Base-by-base conservation (phyloP, 2,113 vertebrate genomes). In the Sarotherodon lohbergeri region DNA sequence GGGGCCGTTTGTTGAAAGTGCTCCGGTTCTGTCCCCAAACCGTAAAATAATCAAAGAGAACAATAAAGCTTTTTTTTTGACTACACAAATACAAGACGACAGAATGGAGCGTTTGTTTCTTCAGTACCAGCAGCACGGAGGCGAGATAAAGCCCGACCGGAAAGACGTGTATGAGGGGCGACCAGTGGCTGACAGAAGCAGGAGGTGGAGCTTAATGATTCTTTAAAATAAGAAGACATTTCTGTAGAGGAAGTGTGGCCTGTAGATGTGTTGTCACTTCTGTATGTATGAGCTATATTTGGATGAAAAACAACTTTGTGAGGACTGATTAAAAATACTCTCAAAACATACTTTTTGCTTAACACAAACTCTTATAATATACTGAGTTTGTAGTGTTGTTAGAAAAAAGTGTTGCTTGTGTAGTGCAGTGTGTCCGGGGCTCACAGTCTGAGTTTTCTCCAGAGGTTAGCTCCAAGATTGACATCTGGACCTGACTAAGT, bases 71-170 rank as follows among this genome's bases (percentile, higher is more conserved):
- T 7, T 63, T 36, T 7, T 19, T 36, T 63, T 36, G 59, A 11
- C 59, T 63, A 19, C 32, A 63, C 59, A 4, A 36, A 63, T 36
- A 19, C 14, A 1, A 7, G 34, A 66, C 4, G 22, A 22, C 10
- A 89, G 84, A 82, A 19, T 8, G 82, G n/a, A 41, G 63, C 79
- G 68, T 83, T 86, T 88, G 86, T 86, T 88, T 88, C 9, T 73
- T 79, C 59, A 85, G 12, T 1, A 88, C 22, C 13, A 61, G 82
- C 68, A 73, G 79, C 63, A 80, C 50, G 73, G 86, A 54, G 88
- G 86, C 22, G 90, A 90, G 89, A 90, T 88, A 81, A 86, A 73
- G 57, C 71, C 36, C 68, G 27, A 82, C 80, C 82, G 83, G 48
- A 81, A 82, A 68, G 12, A 68, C 11, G 3, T 0, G 83, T 89